These are phyloP conservation scores for Papilio polytes DNA, from an alignment of 1,140 invertebrate species.

Conservation along the genomic window DNA sequence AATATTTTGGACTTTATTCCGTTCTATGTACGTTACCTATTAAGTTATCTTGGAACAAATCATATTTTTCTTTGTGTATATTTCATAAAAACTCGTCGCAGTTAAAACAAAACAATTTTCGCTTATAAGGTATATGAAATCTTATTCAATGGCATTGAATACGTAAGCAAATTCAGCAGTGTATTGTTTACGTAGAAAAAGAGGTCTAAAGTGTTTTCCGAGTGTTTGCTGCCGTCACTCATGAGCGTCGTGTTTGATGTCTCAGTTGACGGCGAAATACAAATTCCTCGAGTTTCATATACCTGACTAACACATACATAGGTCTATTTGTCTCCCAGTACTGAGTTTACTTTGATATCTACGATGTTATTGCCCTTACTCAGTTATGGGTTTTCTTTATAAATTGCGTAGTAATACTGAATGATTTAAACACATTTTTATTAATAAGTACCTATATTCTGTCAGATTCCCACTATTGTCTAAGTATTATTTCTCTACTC, in stretches of 20 bases:
- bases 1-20: too few relatives aligned
- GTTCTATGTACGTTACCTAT: too few relatives aligned
- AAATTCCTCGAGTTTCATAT: slow-evolving; percentile 18
- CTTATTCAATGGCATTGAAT: slow-evolving; percentile 15
- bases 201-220: slow-evolving; percentile 28
- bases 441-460: too few relatives aligned
- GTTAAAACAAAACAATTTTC: not conserved
- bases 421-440: too few relatives aligned
- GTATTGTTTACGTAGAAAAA: slow-evolving; percentile 35
- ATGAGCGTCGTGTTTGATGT: slow-evolving; percentile 34
- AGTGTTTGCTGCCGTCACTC: slow-evolving; percentile 35
- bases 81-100: not conserved
- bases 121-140: not conserved
- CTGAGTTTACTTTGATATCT: slow-evolving; percentile 22
- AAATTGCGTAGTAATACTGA: too few relatives aligned
- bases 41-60: too few relatives aligned
- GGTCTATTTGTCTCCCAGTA: slow-evolving; percentile 7
- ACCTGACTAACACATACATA: not conserved
- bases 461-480: too few relatives aligned
- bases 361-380: not conserved
- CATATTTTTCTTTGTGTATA: not conserved
- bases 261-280: slow-evolving; percentile 17
- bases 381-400: not conserved
- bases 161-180: slow-evolving; percentile 33
- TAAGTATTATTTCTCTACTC: not conserved